phyloP scores from a whole-genome alignment of 2,797 vertebrate genomes.

The Basileuterus tristriatus region DNA sequence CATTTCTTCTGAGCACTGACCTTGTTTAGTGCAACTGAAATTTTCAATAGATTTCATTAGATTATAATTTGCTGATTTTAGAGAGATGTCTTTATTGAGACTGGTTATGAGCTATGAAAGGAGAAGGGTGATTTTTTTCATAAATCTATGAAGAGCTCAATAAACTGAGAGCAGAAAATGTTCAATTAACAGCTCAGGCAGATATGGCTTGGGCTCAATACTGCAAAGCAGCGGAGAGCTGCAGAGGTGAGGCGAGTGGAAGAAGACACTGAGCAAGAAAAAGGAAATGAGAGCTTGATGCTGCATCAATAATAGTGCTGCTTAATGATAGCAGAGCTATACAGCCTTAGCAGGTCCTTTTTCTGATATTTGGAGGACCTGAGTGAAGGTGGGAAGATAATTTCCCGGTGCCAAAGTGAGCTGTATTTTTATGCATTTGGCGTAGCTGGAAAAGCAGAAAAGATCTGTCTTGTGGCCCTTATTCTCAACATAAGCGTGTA shows the following conservation, averaged over 20 bases:
- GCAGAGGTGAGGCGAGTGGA: neutral
- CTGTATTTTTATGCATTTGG: neutral
- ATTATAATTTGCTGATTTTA: conserved; percentile 59
- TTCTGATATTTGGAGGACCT: neutral
- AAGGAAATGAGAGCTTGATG: neutral
- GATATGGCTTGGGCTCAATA: conserved; percentile 4
- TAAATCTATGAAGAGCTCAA: conserved; percentile 38
- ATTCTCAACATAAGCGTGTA: neutral
- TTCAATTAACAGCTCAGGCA: conserved; percentile 56
- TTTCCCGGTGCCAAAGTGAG: neutral
- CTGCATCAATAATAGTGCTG: neutral
- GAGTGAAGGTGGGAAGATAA: neutral
- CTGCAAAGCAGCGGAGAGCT: neutral
- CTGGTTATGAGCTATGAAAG: conserved; percentile 43
- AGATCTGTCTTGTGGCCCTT: neutral
- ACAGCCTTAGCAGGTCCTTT: neutral
- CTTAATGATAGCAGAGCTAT: neutral
- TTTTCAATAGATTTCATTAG: conserved; percentile 68
- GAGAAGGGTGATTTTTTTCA: conserved; percentile 55
- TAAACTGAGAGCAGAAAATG: conserved; percentile 53
- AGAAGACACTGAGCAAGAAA: conserved; percentile 5
- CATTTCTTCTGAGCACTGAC: conserved; percentile 55
- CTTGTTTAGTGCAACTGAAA: conserved; percentile 66
- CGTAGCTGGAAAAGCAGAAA: neutral
- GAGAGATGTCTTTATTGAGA: conserved; percentile 50